phyloP scores from a whole-genome alignment of 1,140 invertebrate species.

The Caerostris darwini region DNA sequence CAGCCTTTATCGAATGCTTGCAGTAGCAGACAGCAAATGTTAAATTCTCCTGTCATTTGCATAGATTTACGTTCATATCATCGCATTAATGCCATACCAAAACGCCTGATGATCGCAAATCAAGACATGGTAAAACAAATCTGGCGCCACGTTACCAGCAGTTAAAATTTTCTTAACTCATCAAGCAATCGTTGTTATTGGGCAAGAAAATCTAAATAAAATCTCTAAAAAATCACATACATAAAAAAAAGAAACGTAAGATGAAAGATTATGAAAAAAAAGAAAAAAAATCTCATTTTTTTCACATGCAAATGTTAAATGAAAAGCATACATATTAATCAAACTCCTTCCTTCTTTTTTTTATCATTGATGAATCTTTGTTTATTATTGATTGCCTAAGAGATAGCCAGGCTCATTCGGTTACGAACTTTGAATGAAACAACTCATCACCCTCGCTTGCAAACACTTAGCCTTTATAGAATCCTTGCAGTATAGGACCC shows the following conservation, averaged over 20 bases:
- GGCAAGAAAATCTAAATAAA: not conserved
- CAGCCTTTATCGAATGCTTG: conserved; percentile 28
- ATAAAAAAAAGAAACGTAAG: not conserved
- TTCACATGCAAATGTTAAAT: not conserved
- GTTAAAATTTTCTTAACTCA: not conserved
- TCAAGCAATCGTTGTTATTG: not conserved
- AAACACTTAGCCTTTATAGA: conserved; percentile 49
- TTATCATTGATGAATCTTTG: not conserved
- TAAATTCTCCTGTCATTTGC: conserved; percentile 57
- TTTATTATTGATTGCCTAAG: conserved; percentile 46
- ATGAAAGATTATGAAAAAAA: conserved; percentile 23
- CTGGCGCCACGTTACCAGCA: not conserved
- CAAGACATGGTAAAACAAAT: conserved; percentile 11
- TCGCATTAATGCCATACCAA: not conserved
- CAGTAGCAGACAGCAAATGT: conserved; percentile 35
- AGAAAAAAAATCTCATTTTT: not conserved
- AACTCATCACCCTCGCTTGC: conserved; percentile 43
- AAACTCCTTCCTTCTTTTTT: not conserved
- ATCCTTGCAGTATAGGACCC: not conserved
- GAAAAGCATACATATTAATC: conserved; percentile 73
- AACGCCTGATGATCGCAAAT: not conserved
- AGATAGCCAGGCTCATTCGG: conserved; percentile 24
- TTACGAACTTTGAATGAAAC: not conserved
- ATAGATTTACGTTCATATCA: conserved; percentile 28
- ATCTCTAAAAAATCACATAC: not conserved